These are phyloP conservation scores for Lordiphosa collinella DNA, from an alignment of 1,140 invertebrate genomes.

Conservation along the genomic window DNA sequence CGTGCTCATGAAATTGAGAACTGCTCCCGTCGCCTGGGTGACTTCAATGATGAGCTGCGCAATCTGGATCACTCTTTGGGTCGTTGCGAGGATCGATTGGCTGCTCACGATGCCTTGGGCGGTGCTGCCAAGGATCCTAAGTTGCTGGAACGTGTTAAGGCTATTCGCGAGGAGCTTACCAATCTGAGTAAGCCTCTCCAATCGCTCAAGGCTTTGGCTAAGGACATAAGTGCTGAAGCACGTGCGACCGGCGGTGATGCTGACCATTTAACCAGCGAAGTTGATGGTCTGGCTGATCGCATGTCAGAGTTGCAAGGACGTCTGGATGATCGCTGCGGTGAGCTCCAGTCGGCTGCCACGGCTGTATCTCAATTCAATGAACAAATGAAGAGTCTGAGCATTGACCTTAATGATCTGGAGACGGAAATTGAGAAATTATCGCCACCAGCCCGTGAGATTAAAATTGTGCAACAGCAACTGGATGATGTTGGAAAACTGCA, in stretches of 20 bases:
- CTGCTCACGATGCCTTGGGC: conserved; percentile 89
- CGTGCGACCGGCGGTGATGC: conserved; percentile 86
- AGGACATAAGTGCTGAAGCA: conserved; percentile 87
- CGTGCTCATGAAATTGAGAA: conserved; percentile 91
- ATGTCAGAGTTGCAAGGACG: conserved; percentile 88
- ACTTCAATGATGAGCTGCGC: conserved; percentile 92
- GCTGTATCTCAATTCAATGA: conserved; percentile 93
- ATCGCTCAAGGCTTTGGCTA: conserved; percentile 85
- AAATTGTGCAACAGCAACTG: conserved; percentile 90
- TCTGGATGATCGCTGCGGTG: conserved; percentile 88
- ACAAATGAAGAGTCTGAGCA: conserved; percentile 87
- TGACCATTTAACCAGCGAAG: conserved; percentile 87
- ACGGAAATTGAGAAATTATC: conserved; percentile 91
- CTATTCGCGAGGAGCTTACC: conserved; percentile 86
- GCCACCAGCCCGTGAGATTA: conserved; percentile 91
- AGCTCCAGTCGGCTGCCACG: conserved; percentile 92
- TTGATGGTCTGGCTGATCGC: conserved; percentile 88
- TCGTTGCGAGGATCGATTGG: conserved; percentile 92
- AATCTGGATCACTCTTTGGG: conserved; percentile 90
- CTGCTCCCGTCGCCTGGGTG: conserved; percentile 88
- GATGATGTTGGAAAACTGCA: conserved; percentile 88
- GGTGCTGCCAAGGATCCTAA: conserved; percentile 90
- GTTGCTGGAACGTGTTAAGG: conserved; percentile 89
- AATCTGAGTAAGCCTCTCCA: conserved; percentile 89
- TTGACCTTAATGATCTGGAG: conserved; percentile 90